Conservation (phyloP, 2,113 vertebrate species). For the Arizona elegans region DNA sequence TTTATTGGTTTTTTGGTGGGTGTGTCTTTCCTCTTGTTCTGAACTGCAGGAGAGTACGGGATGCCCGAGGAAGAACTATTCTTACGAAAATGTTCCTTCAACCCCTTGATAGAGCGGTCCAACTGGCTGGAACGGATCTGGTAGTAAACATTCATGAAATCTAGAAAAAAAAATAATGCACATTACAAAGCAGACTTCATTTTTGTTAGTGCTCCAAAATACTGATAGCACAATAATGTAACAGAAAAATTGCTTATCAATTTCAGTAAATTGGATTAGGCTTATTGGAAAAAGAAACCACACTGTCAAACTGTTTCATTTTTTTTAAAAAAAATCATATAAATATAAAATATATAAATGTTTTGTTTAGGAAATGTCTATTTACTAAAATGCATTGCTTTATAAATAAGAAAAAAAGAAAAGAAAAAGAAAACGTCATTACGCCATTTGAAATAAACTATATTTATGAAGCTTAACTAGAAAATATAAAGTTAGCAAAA, state of each 20-base stretch:
- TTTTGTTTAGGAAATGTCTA: not conserved
- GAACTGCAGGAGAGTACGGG: constrained; percentile 91
- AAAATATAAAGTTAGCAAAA: not conserved
- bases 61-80: constrained; percentile 86
- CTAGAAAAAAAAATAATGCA: constrained; percentile 63
- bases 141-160: constrained; percentile 99
- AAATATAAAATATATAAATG: too few relatives aligned
- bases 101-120: constrained; percentile 92
- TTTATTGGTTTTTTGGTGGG: constrained; percentile 93
- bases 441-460: not conserved
- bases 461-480: not conserved
- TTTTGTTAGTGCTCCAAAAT: not conserved
- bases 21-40: constrained; percentile 95
- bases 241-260: too few relatives aligned
- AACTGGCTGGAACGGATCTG: constrained; percentile 94
- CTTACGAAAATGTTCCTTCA: constrained; percentile 96
- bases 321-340: not conserved
- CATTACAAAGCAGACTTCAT: not conserved
- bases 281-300: not conserved
- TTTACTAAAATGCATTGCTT: not conserved
- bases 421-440: not conserved
- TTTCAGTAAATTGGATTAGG: not conserved
- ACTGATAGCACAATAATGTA: not conserved
- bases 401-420: not conserved
- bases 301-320: not conserved